Evolutionary conservation across 2,113 vertebrate species (phyloP).

Genomic region (Sebastes schlegelii): DNA sequence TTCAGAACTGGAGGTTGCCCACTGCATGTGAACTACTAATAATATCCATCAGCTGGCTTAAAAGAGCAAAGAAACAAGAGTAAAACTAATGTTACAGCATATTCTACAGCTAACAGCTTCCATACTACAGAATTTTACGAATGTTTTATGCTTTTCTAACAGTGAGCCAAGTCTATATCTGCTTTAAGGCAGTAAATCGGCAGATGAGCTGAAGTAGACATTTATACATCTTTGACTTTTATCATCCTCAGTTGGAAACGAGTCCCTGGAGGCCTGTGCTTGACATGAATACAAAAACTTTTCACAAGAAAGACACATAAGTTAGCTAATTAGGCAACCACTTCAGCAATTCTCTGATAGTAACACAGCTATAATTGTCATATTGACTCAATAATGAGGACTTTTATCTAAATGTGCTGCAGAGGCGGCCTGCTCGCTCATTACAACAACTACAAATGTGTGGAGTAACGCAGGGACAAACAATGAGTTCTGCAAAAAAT

Average conservation of each 20-base stretch:
- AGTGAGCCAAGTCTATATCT: neutral
- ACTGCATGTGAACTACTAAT: neutral
- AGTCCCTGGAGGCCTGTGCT: neutral
- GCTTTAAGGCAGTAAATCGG: neutral
- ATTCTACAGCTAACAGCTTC: neutral
- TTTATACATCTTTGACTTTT: neutral
- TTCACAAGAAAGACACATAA: conserved; percentile 6
- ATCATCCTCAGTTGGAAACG: neutral
- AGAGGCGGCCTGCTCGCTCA: neutral
- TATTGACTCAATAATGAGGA: neutral
- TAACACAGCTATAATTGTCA: neutral
- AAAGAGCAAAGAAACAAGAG: neutral
- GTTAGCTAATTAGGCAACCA: neutral
- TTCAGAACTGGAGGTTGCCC: no score
- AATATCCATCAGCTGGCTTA: neutral
- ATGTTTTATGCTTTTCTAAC: neutral
- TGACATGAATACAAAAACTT: neutral
- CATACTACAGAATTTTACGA: neutral
- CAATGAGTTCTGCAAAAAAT: neutral
- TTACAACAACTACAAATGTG: neutral
- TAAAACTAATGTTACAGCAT: neutral
- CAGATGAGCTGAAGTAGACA: neutral
- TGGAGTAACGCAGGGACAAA: neutral
- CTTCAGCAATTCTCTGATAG: neutral
- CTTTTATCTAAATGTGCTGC: neutral